These are phyloP conservation scores for Allenopithecus nigroviridis DNA, from an alignment of 2,797 vertebrate species.

Conservation along the genomic window DNA sequence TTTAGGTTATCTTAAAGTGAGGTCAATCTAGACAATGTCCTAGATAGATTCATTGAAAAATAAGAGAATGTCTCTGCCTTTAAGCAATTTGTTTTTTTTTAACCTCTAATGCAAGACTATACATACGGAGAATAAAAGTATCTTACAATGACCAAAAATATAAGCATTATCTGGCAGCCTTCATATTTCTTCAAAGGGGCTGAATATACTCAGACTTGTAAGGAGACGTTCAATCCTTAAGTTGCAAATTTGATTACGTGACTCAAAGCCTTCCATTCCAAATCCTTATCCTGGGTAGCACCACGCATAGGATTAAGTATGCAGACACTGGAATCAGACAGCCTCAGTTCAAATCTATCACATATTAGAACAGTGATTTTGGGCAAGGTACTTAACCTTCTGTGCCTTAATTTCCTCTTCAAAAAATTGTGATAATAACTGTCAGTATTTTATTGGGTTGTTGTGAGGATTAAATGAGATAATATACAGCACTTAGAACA, in stretches of 20 bases:
- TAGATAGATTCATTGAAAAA: neutral
- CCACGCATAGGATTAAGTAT: neutral
- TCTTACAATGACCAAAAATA: neutral
- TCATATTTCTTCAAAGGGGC: neutral
- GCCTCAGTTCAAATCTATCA: neutral
- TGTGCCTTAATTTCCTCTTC: neutral
- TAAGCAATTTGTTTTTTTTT: slow-evolving; percentile 3
- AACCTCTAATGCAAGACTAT: neutral
- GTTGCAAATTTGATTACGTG: neutral
- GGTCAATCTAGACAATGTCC: neutral
- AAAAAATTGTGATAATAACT: neutral
- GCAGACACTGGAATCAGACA: neutral
- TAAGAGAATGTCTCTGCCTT: neutral
- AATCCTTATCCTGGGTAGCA: neutral
- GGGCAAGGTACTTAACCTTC: neutral
- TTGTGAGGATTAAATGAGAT: neutral
- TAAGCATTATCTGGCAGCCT: neutral
- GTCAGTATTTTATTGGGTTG: neutral
- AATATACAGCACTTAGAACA: neutral
- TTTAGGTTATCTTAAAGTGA: neutral
- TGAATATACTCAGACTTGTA: neutral
- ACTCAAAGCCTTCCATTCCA: neutral
- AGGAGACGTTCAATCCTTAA: neutral
- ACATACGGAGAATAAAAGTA: neutral
- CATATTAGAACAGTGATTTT: neutral